phyloP scores from a whole-genome alignment of 2,113 vertebrate species.

The Naja naja region DNA sequence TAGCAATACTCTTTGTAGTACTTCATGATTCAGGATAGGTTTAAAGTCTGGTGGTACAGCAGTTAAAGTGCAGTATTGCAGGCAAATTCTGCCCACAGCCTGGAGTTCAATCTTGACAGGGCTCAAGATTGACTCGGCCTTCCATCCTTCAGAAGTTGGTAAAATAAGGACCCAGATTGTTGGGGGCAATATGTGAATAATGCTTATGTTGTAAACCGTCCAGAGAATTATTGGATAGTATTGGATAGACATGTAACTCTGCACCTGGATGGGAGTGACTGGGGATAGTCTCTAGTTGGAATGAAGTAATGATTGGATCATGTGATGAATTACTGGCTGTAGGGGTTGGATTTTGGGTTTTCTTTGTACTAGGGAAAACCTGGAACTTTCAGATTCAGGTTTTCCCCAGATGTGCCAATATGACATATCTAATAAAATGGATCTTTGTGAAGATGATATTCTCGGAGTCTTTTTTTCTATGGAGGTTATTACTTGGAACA shows the following conservation, averaged over 20 bases:
- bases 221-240: neutral
- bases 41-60: neutral
- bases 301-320: too few relatives aligned
- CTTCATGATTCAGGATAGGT: neutral
- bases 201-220: neutral
- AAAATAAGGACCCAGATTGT: neutral
- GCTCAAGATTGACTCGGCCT: neutral
- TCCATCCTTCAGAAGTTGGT: neutral
- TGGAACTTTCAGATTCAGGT: too few relatives aligned
- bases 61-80: neutral
- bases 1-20: neutral
- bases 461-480: too few relatives aligned
- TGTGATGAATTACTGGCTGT: too few relatives aligned
- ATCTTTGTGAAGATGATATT: too few relatives aligned
- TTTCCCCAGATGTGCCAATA: too few relatives aligned
- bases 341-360: too few relatives aligned
- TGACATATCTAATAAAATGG: too few relatives aligned
- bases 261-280: too few relatives aligned
- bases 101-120: neutral
- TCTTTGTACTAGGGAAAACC: too few relatives aligned
- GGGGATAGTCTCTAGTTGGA: too few relatives aligned
- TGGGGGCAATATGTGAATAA: neutral
- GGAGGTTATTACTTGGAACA: too few relatives aligned
- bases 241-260: neutral
- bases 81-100: neutral